These are phyloP conservation scores for Xanthorhoe designata DNA, from an alignment of 2,888 invertebrate species.

Conservation along the genomic window DNA sequence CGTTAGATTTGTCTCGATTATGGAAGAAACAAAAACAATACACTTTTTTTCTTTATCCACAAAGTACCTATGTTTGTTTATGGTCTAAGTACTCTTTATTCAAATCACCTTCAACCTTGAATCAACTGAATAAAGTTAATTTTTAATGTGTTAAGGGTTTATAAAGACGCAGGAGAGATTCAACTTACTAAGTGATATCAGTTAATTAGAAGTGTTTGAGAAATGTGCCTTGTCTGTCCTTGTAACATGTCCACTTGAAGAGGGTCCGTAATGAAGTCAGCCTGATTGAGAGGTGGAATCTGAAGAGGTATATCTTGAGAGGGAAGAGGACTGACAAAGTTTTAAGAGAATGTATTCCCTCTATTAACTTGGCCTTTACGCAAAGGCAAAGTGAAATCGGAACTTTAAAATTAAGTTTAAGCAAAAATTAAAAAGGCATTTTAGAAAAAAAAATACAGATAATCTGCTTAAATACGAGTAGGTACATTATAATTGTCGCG, in stretches of 20 bases:
- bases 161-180: conserved; percentile 3
- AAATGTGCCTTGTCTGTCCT: conserved; percentile 65
- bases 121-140: neutral
- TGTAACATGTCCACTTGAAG: conserved; percentile 61
- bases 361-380: neutral
- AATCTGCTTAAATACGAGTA: too few species aligned
- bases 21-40: too few species aligned
- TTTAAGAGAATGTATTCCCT: neutral
- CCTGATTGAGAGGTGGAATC: conserved; percentile 62
- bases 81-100: too few species aligned
- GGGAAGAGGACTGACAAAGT: neutral
- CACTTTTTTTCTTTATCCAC: too few species aligned
- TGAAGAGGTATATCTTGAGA: conserved; percentile 49
- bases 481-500: too few species aligned
- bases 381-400: too few species aligned
- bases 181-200: conserved; percentile 35
- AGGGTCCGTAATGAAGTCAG: conserved; percentile 68
- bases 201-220: conserved; percentile 72
- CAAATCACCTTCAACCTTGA: neutral
- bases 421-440: neutral
- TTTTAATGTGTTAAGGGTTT: neutral
- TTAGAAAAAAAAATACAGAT: too few species aligned
- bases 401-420: too few species aligned
- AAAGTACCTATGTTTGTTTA: too few species aligned
- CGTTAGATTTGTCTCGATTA: too few species aligned